phyloP scores from a whole-genome alignment of 2,113 vertebrate genomes.

The Camelus bactrianus region DNA sequence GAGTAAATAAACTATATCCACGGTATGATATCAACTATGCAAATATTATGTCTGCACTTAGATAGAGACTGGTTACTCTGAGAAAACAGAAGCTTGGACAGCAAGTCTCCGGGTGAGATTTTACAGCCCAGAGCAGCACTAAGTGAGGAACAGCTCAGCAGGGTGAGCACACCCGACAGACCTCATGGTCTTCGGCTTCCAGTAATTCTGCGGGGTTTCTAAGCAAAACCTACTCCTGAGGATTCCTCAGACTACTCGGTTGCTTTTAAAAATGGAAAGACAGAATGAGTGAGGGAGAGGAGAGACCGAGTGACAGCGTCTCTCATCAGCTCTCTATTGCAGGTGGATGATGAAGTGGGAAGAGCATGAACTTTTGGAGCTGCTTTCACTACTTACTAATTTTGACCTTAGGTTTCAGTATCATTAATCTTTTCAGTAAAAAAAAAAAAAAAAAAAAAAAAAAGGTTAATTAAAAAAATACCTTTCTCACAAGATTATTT shows the following conservation, averaged over 20 bases:
- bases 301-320: not conserved
- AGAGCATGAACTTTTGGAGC: not conserved
- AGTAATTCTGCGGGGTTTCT: slow-evolving; percentile 32
- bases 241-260: not conserved
- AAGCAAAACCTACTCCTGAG: not conserved
- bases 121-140: not conserved
- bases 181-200: not conserved
- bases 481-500: slow-evolving; percentile 34
- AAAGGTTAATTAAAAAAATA: not conserved
- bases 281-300: not conserved
- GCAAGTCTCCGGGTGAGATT: not conserved
- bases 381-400: slow-evolving; percentile 11
- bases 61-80: not conserved
- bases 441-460: not conserved
- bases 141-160: not conserved
- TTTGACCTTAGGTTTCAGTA: not conserved
- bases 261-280: not conserved
- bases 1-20: not conserved
- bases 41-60: not conserved
- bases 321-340: not conserved
- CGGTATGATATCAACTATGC: not conserved
- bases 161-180: not conserved
- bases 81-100: not conserved
- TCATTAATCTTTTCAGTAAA: slow-evolving; percentile 33
- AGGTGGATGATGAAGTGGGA: not conserved